These are phyloP conservation scores for Melanerpes aurifrons DNA, from an alignment of 2,113 vertebrate genomes.

Conservation along the genomic window DNA sequence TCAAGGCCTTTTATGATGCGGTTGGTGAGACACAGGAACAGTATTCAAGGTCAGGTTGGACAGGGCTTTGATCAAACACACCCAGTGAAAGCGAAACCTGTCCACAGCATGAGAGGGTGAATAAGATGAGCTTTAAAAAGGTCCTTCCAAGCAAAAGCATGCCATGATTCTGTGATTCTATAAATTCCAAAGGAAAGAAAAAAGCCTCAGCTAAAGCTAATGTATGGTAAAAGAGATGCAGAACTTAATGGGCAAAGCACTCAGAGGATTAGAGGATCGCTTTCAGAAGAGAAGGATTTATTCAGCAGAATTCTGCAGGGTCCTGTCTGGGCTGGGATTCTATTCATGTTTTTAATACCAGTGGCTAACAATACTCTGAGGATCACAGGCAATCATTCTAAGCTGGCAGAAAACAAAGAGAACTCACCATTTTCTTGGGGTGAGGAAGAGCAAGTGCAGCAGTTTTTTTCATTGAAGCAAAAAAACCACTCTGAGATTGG, in stretches of 20 bases:
- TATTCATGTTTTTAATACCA: neutral
- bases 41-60: neutral
- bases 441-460: neutral
- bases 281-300: slow-evolving; percentile 10
- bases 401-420: neutral
- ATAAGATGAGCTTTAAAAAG: neutral
- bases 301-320: neutral
- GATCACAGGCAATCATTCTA: neutral
- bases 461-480: neutral
- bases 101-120: neutral
- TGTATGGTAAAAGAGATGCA: neutral
- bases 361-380: neutral
- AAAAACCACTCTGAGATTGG: neutral
- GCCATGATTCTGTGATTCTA: neutral
- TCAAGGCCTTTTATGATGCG: neutral
- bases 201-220: neutral
- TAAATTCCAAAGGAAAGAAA: neutral
- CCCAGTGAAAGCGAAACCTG: neutral
- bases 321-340: neutral
- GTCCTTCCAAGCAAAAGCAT: neutral
- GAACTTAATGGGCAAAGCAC: neutral
- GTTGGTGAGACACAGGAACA: neutral
- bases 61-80: neutral
- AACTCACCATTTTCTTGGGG: neutral
- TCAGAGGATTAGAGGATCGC: neutral